Evolutionary conservation across 2,888 invertebrate species (phyloP), one percentile per base, ranked within the genome.

Genomic region (Caenorhabditis panamensis): DNA sequence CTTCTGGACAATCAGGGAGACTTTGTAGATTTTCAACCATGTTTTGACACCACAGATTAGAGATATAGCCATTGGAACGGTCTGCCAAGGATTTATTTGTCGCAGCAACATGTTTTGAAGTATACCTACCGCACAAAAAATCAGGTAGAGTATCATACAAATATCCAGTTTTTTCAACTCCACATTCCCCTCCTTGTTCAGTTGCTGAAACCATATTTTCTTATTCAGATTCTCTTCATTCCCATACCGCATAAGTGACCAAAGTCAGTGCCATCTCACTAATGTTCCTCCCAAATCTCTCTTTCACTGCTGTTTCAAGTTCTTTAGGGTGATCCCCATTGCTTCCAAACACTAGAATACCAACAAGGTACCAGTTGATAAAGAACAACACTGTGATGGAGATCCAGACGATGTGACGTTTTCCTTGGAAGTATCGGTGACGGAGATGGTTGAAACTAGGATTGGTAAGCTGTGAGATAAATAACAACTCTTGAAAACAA

Each of bases 171-270:
- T 54, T 3, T 64, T 72, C 3, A 26, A 8, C 13, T 18, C 11
- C 0, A 72, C 24, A 0, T 13, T 36, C 4, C 72, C 72, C 8
- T 56, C 31, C 6, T 47, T 28, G 2, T 56, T 49, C 16, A 22
- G 22, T 24, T 71, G 41, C 71, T 71, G 47, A 44, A 71, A 69
- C 3, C n/a, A 11, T 41, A 13, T 41, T 6, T 16, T 56, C 26
- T 11, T 16, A 47, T 41, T 13, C 2, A 6, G 41, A 11, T 6
- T 1, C 18, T 26, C 41, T 24, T 0, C 18, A 11, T 9, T 16
- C n/a, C 4, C 68, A 59, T 41, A 63, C 63, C 37, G 72, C 72
- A 64, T 72, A 72, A 8, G 72, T 47, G 13, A 72, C 72, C 8
- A 72, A n/a, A 1, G 72, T 72, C 37, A 56, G 53, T 18, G 72